Base-by-base conservation (phyloP, 1,140 invertebrate species). In the Drosophila mauritiana region DNA sequence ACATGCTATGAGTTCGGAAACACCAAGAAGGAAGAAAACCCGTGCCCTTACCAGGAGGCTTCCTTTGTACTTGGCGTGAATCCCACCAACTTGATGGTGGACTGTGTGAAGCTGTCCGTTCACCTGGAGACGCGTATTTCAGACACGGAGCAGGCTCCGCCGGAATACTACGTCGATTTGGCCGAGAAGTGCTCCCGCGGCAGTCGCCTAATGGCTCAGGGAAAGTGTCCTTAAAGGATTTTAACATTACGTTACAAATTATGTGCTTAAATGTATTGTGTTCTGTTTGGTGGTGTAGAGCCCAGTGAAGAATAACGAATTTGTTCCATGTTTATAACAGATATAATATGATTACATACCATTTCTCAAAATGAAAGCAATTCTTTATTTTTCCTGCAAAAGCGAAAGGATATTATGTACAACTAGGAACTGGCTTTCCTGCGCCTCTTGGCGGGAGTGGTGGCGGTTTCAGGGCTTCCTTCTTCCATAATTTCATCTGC, bases 1-100 rank as follows among this genome's bases (percentile, higher is more conserved):
- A 83, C 73, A 10, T 96, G 95, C 69, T 93, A 94, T 57, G 27
- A 69, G 42, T 78, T 95, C 3, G 93, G 93, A 17, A 80, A 89
- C 4, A 72, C 11, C 15, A 73, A 74, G 7, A 7, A 63, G 10
- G 58, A 31, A 1, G 20, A 48, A n/a, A 89, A 89, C 42, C 84
- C 82, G 25, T 48, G 91, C 52, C 15, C 93, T 93, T 10, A 95
- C 94, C 79, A 74, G 40, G 78, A 89, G 40, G 79, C 58, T 17
- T 65, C 88, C 0, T 91, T 65, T 65, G 92, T 92, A 1, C 65
- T 94, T 12, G 93, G 93, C 36, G 92, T 94, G 0, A 93, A 94
- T 77, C 92, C 93, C 0, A 92, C 83, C 0, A 94, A 92, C 1
- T 48, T 94, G 4, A 78, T 77, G 64, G 68, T 94, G 5, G 91